Conservation (phyloP, 1,140 invertebrate genomes). For the Conus ventricosus region DNA sequence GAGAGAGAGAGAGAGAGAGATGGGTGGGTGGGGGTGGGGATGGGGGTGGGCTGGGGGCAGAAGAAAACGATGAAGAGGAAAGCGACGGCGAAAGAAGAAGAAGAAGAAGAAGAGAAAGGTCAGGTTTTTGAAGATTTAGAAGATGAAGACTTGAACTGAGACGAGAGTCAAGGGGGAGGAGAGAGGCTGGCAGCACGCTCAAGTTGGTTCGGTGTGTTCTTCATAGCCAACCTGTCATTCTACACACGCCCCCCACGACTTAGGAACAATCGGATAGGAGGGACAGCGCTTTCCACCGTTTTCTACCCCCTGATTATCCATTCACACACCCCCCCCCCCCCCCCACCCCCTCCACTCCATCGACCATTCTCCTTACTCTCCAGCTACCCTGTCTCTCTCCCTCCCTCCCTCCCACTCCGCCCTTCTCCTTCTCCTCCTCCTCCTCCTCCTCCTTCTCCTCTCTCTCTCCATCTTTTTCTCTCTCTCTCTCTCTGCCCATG, state of each 20-base stretch:
- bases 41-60: neutral
- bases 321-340: neutral
- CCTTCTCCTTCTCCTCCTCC: neutral
- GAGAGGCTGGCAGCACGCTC: too few relatives aligned
- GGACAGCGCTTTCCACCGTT: neutral
- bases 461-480: neutral
- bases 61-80: neutral
- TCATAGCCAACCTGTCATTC: neutral
- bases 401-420: neutral
- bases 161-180: too few relatives aligned
- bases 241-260: neutral
- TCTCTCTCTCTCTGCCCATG: neutral
- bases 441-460: neutral
- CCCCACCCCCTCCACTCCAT: neutral
- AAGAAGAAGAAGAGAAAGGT: neutral
- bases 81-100: neutral
- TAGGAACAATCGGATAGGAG: neutral
- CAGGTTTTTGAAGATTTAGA: too few relatives aligned
- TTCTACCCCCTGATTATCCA: too few relatives aligned
- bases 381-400: too few relatives aligned
- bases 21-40: neutral
- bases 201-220: neutral
- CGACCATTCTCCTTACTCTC: neutral
- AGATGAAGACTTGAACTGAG: too few relatives aligned
- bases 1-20: neutral